Conservation (phyloP, 37 sponge, comb jelly and placozoan genomes). For the Spongilla lacustris region DNA sequence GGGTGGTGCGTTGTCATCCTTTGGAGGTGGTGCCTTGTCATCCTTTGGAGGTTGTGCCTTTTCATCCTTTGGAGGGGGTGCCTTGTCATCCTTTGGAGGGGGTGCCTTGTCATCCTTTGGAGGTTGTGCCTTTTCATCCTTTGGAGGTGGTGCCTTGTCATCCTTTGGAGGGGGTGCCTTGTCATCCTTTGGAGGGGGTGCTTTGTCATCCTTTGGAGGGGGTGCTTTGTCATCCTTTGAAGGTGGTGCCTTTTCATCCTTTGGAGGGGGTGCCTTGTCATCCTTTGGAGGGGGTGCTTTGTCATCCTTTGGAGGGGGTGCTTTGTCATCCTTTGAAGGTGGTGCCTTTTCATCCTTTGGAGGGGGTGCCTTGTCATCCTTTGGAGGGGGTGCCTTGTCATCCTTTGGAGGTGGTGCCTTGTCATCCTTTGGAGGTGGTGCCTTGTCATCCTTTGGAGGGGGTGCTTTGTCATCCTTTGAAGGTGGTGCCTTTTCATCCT, state of each 20-base stretch:
- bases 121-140: neutral
- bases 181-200: neutral
- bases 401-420: neutral
- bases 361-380: neutral
- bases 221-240: neutral
- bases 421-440: neutral
- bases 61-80: neutral
- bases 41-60: neutral
- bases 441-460: neutral
- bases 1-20: neutral
- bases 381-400: neutral
- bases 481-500: neutral
- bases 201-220: neutral
- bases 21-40: neutral
- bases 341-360: neutral
- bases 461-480: neutral
- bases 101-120: neutral
- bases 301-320: neutral
- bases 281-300: neutral
- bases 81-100: neutral
- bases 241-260: neutral
- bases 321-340: neutral
- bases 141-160: neutral
- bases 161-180: neutral
- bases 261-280: neutral